A percentile compares a stretch with the other conserved stretches of the same genome.
Evolutionary conservation across 2,797 vertebrate genomes (phyloP).

Genomic region (Rhodeus uyekii): DNA sequence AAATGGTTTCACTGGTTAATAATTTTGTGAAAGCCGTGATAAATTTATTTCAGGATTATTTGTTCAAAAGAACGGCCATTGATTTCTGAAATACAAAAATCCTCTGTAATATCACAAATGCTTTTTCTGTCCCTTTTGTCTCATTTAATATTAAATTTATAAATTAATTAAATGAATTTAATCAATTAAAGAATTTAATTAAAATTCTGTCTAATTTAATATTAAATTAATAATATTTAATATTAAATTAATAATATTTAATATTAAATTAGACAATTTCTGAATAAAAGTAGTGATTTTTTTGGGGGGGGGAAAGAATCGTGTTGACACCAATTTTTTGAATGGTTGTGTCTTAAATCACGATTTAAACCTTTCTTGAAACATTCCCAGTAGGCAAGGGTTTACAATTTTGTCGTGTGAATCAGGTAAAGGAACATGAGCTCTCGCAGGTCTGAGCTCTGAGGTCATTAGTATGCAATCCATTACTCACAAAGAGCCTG

Average conservation of each 20-base stretch:
- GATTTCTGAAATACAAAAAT: background rate
- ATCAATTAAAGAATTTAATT: too few species aligned
- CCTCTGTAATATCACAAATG: background rate
- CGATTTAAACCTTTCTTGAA: background rate
- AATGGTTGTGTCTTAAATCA: background rate
- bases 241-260: too few species aligned
- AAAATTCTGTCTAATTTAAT: too few species aligned
- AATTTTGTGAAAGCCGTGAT: background rate
- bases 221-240: too few species aligned
- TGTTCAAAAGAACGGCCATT: background rate
- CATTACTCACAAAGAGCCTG: slow-evolving; percentile 54
- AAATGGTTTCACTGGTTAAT: background rate
- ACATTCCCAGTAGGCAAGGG: background rate
- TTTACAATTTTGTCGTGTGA: background rate
- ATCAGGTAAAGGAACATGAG: background rate
- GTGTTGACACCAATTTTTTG: background rate
- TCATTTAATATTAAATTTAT: background rate
- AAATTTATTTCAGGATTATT: background rate
- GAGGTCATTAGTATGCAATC: slow-evolving; percentile 64
- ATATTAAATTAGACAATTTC: too few species aligned
- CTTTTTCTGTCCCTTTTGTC: background rate
- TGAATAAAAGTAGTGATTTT: background rate
- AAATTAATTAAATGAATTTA: too few species aligned
- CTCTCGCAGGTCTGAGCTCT: slow-evolving; percentile 25
- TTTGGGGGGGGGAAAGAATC: too few species aligned